These are phyloP conservation scores for Acromyrmex heyeri DNA, from an alignment of 1,140 invertebrate genomes.

Conservation along the genomic window DNA sequence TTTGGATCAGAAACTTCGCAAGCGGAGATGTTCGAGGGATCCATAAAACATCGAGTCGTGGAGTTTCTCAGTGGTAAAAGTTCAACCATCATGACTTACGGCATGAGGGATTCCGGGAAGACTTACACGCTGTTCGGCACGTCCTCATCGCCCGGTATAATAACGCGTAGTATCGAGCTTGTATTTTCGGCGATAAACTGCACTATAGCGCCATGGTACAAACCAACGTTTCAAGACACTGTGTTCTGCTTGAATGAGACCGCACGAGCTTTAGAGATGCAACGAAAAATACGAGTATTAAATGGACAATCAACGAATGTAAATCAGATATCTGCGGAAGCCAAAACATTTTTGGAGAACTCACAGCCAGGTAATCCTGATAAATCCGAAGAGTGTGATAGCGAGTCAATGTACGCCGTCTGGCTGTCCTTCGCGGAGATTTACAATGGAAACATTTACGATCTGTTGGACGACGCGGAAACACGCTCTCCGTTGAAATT, in stretches of 20 bases:
- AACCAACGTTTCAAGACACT: conserved; percentile 84
- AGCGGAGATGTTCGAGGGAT: conserved; percentile 75
- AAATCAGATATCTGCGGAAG: conserved; percentile 30
- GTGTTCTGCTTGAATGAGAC: conserved; percentile 83
- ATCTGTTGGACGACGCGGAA: conserved; percentile 88
- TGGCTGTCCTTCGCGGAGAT: conserved; percentile 97
- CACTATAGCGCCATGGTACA: conserved; percentile 81
- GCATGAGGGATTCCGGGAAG: conserved; percentile 82
- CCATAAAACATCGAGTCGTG: conserved; percentile 68
- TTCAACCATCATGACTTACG: conserved; percentile 81
- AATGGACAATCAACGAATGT: not conserved
- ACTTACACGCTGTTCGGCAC: conserved; percentile 93
- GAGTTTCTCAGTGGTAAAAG: conserved; percentile 79
- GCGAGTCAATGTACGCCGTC: conserved; percentile 83
- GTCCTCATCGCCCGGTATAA: conserved; percentile 90
- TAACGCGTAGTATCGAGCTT: conserved; percentile 92
- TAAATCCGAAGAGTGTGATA: conserved; percentile 30
- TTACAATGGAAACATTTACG: conserved; percentile 96
- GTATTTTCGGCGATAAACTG: conserved; percentile 88
- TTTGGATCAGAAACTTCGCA: conserved; percentile 75
- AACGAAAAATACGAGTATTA: conserved; percentile 44
- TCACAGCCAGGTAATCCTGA: conserved; percentile 43
- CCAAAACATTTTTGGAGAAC: conserved; percentile 40
- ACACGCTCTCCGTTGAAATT: conserved; percentile 86
- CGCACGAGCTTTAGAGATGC: conserved; percentile 77